Evolutionary conservation across 2,888 invertebrate genomes (phyloP), one percentile per base, ranked within the genome.

Genomic region (Coelopa pilipes): DNA sequence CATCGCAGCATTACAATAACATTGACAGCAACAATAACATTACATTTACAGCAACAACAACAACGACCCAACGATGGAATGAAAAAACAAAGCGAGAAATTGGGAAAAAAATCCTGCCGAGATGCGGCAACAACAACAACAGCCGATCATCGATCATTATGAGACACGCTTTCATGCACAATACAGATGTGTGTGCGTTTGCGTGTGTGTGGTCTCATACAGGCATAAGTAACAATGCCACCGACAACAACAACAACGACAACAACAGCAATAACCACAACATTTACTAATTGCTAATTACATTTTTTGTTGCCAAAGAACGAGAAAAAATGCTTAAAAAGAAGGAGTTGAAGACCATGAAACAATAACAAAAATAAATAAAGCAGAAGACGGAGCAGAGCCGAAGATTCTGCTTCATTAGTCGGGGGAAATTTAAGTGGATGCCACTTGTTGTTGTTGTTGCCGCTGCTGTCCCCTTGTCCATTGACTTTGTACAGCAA

Each of bases 101-200:
- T 53, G n/a, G 3, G 10, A 49, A 53, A 53, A 13, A 53, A 53
- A 53, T 53, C 15, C n/a, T 53, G 53, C 53, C 9, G 34, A 62
- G 45, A 10, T 34, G 15, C 24, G 19, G 21, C 3, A 3, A 60
- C 11, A 13, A 60, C 3, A 62, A 62, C 34, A 15, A 34, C 4
- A 62, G 4, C 7, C 66, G 50, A 66, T 15, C 66, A 66, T 66
- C 50, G 66, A 66, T 66, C 66, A 66, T 66, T 24, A 66, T 66
- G 50, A 66, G 50, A 66, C 50, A 24, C 24, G 50, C 24, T 66
- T 66, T 5, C 17, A 46, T 21, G 24, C 21, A 13, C 11, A 11
- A 59, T n/a, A n/a, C n/a, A n/a, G 21, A 7, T 21, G 24, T 62
- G 13, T 11, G 24, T 15, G n/a, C 34, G 12, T 15, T 34, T 62